Conservation (phyloP, 2,797 vertebrate species). For the Triplophysa yarkandensis region DNA sequence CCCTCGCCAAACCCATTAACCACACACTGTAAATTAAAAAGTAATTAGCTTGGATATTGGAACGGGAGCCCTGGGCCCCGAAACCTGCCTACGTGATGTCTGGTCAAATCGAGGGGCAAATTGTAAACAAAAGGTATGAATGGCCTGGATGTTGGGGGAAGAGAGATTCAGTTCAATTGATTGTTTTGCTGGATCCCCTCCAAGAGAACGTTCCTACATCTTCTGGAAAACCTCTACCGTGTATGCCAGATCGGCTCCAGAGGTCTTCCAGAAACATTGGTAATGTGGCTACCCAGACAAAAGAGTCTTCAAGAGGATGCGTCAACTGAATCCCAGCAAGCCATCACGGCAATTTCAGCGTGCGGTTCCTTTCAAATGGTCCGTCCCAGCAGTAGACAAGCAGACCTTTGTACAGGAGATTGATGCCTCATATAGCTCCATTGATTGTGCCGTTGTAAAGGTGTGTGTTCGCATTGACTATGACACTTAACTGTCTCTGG, state of each 20-base stretch:
- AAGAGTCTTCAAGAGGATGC: constrained; percentile 68
- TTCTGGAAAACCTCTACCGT: no score
- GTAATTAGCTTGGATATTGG: constrained; percentile 71
- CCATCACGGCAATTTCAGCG: constrained; percentile 51
- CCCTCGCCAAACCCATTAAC: constrained; percentile 72
- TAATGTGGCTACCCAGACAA: constrained; percentile 60
- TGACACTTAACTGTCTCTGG: constrained; percentile 80
- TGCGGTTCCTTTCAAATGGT: constrained; percentile 43
- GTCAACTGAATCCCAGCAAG: constrained; percentile 57
- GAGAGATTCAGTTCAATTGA: constrained; percentile 72
- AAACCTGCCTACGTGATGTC: constrained; percentile 57
- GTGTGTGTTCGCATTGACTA: constrained; percentile 82
- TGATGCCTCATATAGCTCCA: constrained; percentile 80
- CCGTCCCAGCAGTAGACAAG: constrained; percentile 63
- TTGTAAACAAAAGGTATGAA: constrained; percentile 65
- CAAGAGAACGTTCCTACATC: constrained; percentile 76
- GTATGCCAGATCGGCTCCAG: not conserved
- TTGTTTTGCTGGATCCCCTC: constrained; percentile 71
- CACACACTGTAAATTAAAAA: constrained; percentile 74
- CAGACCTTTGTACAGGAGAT: constrained; percentile 74
- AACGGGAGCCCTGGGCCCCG: constrained; percentile 54
- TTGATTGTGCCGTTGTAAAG: constrained; percentile 83
- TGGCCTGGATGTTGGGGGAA: constrained; percentile 52
- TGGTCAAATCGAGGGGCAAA: constrained; percentile 59
- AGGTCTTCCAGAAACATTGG: constrained; percentile 55